These are phyloP conservation scores for Lacerta viridis DNA, from an alignment of 2,797 vertebrate genomes.

Conservation along the genomic window DNA sequence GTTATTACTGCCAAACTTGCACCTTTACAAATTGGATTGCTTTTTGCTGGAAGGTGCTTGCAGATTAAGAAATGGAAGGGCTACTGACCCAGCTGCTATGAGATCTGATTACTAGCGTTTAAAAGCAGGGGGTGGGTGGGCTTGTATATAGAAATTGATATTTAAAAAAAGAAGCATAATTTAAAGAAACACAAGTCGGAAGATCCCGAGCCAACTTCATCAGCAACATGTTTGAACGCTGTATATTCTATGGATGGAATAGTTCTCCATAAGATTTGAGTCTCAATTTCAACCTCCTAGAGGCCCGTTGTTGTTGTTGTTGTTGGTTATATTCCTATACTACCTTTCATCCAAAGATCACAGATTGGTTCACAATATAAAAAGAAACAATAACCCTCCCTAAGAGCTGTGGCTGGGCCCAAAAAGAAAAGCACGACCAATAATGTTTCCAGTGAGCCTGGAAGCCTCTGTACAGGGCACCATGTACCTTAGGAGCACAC, in stretches of 20 bases:
- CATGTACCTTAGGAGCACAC: not conserved
- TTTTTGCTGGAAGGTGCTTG: slow-evolving; percentile 20
- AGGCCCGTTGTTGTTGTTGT: not conserved
- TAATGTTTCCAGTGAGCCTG: not conserved
- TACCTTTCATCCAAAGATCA: too few species aligned
- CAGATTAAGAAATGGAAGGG: slow-evolving; percentile 14
- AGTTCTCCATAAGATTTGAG: not conserved
- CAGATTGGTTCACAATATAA: too few species aligned
- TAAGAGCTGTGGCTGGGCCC: too few species aligned
- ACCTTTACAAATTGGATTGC: slow-evolving; percentile 28
- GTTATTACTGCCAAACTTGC: slow-evolving; percentile 27
- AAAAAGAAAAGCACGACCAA: not conserved
- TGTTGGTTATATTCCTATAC: too few species aligned
- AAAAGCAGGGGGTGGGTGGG: not conserved
- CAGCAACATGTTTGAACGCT: not conserved
- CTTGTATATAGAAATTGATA: not conserved
- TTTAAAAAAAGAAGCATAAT: not conserved
- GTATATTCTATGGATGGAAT: not conserved
- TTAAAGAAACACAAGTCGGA: not conserved
- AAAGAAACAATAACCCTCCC: too few species aligned
- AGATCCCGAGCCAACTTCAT: not conserved
- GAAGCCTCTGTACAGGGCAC: not conserved
- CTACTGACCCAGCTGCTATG: slow-evolving; percentile 6
- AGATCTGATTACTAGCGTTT: slow-evolving; percentile 11
- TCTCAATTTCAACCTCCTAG: not conserved